phyloP scores from a whole-genome alignment of 2,797 vertebrate genomes.

The Falco berigora region DNA sequence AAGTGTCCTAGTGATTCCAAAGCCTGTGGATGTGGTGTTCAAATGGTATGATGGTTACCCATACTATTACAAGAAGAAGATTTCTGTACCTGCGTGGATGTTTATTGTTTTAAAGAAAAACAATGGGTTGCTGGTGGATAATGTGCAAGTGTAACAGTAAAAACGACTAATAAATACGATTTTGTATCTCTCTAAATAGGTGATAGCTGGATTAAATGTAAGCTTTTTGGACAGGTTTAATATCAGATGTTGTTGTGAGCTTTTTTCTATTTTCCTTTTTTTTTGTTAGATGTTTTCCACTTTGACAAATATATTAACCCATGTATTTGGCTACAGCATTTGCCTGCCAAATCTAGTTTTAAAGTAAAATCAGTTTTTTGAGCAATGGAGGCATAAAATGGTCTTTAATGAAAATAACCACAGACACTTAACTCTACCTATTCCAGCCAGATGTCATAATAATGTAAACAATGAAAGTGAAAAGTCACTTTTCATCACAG shows the following conservation, averaged over 20 bases:
- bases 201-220: neutral
- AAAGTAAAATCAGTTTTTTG: neutral
- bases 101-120: neutral
- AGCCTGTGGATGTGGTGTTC: neutral
- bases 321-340: neutral
- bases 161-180: neutral
- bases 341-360: neutral
- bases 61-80: neutral
- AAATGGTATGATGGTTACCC: neutral
- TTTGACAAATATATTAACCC: neutral
- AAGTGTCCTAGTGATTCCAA: neutral
- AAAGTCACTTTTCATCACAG: slow-evolving; percentile 4
- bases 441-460: slow-evolving; percentile 17
- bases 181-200: neutral
- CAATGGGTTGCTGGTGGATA: neutral
- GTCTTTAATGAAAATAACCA: neutral
- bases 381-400: neutral
- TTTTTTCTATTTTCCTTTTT: neutral
- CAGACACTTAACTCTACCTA: slow-evolving; percentile 14
- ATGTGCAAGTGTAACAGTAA: neutral
- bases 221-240: neutral
- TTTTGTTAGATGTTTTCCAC: neutral
- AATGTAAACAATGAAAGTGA: slow-evolving; percentile 1
- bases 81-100: neutral
- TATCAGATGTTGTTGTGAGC: neutral